Evolutionary conservation across 2,888 invertebrate species (phyloP), one percentile per base, ranked within the genome.

Genomic region (Drosophila birchii): DNA sequence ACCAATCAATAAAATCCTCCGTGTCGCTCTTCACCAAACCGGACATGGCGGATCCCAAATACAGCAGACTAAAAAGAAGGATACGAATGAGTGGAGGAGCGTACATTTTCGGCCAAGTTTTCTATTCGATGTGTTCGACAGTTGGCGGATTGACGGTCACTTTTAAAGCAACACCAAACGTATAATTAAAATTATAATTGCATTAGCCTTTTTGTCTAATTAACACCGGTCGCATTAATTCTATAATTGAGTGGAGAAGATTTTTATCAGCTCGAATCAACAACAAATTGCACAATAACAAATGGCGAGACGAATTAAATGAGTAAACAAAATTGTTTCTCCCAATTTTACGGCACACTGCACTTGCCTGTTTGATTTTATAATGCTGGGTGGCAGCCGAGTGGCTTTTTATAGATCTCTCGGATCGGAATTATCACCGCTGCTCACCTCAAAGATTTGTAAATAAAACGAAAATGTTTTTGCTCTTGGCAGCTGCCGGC

Each of bases 1-100:
- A 97, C 97, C 98, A 97, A 64, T 94, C 94, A 9, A 80, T 80
- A 5, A 86, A 88, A n/a, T 88, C 88, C 29, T 83, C 75, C 43
- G 67, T 43, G 5, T 78, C 76, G 14, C 63, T 73, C 26, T 38
- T 80, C 7, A 88, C 16, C 62, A 88, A 29, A 5, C 39, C 62
- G 45, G 77, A 74, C 85, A 86, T 84, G 0, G 16, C 73, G 11
- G 57, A 41, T 8, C 51, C 38, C 1, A 66, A 45, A 11, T 23
- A 51, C 34, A 78, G 53, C 58, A 74, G 71, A 62, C 89, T 87
- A 78, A 69, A 84, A 86, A 82, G 55, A 76, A 79, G 78, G 76
- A 81, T 63, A 49, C 57, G 62, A 36, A 63, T 92, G 45, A 72
- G 57, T 41, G 45, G 51, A 53, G 57, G 41, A 45, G 53, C 36